phyloP scores from a whole-genome alignment of 2,888 invertebrate genomes.

The Oligia latruncula region DNA sequence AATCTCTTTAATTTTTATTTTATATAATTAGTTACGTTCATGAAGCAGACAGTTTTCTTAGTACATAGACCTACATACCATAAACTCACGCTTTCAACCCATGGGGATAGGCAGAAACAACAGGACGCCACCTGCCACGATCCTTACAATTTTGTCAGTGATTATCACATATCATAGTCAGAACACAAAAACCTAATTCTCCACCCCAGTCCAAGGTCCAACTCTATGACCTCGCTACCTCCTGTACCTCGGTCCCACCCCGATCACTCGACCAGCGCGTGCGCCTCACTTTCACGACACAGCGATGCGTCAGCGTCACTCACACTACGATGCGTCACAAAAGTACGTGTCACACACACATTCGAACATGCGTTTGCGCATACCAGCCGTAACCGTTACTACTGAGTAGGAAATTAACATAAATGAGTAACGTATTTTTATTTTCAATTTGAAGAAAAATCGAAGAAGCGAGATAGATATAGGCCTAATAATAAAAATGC shows the following conservation, averaged over 20 bases:
- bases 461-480: not conserved
- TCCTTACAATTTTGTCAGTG: not conserved
- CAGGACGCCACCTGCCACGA: not conserved
- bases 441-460: conserved; percentile 47
- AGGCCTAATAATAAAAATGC: not conserved
- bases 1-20: not conserved
- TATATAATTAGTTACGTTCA: not conserved
- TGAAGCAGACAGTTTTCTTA: not conserved
- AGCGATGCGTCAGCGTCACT: conserved; percentile 67
- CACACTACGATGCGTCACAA: conserved; percentile 56
- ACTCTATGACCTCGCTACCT: conserved; percentile 50
- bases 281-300: conserved; percentile 74
- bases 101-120: not conserved
- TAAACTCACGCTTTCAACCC: not conserved
- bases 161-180: not conserved
- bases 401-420: conserved; percentile 54
- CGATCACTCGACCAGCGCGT: conserved; percentile 75
- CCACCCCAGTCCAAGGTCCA: conserved; percentile 35
- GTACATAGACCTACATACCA: not conserved
- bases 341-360: conserved; percentile 50
- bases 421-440: conserved; percentile 51
- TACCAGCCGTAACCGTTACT: conserved; percentile 63
- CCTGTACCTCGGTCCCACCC: conserved; percentile 63
- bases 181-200: not conserved
- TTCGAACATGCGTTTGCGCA: conserved; percentile 27